Evolutionary conservation across 2,888 invertebrate genomes (phyloP).

Genomic region (Lamproptera curius): DNA sequence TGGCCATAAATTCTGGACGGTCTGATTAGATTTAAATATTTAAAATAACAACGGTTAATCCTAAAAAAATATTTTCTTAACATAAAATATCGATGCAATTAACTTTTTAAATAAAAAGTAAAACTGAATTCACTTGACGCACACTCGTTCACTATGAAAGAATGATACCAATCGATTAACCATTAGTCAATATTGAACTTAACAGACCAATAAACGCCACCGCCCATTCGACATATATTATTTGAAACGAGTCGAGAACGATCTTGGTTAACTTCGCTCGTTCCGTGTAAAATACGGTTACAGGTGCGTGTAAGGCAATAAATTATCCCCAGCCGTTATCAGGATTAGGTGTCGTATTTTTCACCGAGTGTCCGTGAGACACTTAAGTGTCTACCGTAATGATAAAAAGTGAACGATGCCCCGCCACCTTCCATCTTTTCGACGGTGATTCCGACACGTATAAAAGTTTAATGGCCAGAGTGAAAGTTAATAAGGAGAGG

Average conservation of each 20-base stretch:
- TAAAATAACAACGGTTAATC: too few species aligned
- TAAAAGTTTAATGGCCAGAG: neutral
- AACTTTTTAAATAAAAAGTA: too few species aligned
- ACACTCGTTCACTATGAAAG: too few species aligned
- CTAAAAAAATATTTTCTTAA: too few species aligned
- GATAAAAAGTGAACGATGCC: neutral
- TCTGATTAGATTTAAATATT: too few species aligned
- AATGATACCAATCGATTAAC: too few species aligned
- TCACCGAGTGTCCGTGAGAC: neutral
- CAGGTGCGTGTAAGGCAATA: slow-evolving; percentile 9
- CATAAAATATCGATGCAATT: too few species aligned
- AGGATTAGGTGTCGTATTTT: slow-evolving; percentile 14
- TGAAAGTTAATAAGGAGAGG: neutral
- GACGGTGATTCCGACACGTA: neutral
- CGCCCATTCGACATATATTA: neutral
- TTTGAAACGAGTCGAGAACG: neutral
- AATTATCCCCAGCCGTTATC: slow-evolving; percentile 10
- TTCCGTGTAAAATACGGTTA: slow-evolving; percentile 6
- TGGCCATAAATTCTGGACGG: too few species aligned
- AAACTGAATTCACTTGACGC: too few species aligned
- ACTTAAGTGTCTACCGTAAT: slow-evolving; percentile 1
- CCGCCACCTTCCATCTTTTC: neutral
- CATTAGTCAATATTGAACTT: neutral
- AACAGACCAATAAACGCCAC: too few species aligned
- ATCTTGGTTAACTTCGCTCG: slow-evolving; percentile 4